Base-by-base conservation (phyloP, 2,113 vertebrate genomes). In the Forbesichthys papilliferus region DNA sequence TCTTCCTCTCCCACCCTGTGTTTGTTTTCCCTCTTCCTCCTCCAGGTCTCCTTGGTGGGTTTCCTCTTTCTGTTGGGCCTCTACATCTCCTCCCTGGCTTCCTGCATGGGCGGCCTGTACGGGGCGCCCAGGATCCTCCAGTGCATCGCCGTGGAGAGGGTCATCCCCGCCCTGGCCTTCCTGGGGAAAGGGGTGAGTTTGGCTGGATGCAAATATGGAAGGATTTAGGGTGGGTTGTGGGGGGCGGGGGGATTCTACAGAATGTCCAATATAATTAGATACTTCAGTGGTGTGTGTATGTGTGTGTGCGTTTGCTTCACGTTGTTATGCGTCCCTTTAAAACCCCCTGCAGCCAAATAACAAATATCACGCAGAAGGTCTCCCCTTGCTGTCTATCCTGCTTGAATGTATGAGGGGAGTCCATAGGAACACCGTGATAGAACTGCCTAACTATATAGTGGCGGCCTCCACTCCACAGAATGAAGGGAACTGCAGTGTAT, bases 1-100 rank as follows among this genome's bases (percentile, higher is more conserved):
- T 82, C 82, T 91, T 86, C 89, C 89, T 85, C 87, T 89, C 88
- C 87, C 85, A 82, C 66, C 77, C 77, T 87, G 64, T 91, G 82
- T 92, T 90, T 91, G 85, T 93, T 86, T 88, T 87, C 49, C 74
- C 68, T 87, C 91, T 85, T 85, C 86, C 60, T 89, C 75, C 80
- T 89, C 75, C 80, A 99, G 98, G 98, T 99, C 73, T 99, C 98
- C 80, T 93, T 99, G 85, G 96, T 99, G 81, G 98, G 98, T 72
- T 95, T 98, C 93, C 94, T 99, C 70, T 99, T 99, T 92, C 93
- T 99, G 64, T 84, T 98, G 67, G 98, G 98, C 61, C 91, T 99
- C 56, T 98, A 99, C 88, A 93, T 99, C 92, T 99, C 98, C 0
- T 99, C 96, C 48, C 88, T 99, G 90, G 98, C 97, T 64, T 99